These are phyloP conservation scores for Conus ventricosus DNA, from an alignment of 1,140 invertebrate genomes.

Conservation along the genomic window DNA sequence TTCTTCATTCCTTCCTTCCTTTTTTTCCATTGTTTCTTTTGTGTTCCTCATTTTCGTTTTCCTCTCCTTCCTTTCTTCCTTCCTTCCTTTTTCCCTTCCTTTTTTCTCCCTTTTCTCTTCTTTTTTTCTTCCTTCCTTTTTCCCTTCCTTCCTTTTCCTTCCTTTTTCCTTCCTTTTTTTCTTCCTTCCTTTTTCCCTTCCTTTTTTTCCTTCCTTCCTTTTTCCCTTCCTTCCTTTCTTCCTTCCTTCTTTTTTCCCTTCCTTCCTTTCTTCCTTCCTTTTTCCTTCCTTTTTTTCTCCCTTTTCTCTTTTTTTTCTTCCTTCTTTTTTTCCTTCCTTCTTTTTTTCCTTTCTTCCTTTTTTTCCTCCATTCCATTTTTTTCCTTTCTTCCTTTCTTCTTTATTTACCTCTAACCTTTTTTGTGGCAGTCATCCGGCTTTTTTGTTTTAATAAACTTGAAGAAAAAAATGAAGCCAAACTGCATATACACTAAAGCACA, in stretches of 20 bases:
- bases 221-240: neutral
- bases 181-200: too few relatives aligned
- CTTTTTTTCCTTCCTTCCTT: neutral
- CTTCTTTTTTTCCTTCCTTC: neutral
- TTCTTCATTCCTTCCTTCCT: neutral
- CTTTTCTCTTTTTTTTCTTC: neutral
- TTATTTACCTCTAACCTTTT: too few relatives aligned
- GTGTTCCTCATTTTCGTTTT: neutral
- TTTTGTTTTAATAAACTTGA: too few relatives aligned
- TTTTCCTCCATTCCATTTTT: too few relatives aligned
- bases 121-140: neutral
- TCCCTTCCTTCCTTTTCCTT: neutral
- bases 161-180: neutral
- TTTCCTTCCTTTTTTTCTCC: neutral
- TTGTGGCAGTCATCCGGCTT: too few relatives aligned
- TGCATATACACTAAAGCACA: too few relatives aligned
- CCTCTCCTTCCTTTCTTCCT: neutral
- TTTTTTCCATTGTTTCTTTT: neutral
- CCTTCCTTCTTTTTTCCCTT: neutral
- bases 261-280: neutral
- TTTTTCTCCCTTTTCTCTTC: neutral
- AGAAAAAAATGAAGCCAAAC: too few relatives aligned
- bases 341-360: neutral
- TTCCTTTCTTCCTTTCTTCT: neutral
- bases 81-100: neutral